Base-by-base conservation (phyloP, 1,140 invertebrate genomes). In the Dryas iulia region DNA sequence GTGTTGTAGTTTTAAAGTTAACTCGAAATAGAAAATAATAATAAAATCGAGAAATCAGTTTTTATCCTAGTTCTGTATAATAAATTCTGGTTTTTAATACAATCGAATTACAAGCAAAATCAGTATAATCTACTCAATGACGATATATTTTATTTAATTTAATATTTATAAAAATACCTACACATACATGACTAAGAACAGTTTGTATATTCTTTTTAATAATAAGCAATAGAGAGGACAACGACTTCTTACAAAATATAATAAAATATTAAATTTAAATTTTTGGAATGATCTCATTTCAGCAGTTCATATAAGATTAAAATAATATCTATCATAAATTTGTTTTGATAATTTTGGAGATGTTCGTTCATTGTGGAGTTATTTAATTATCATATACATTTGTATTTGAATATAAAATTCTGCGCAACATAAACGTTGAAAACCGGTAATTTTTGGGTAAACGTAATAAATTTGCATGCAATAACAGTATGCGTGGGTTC, bases 401-500 rank as follows among this genome's bases (percentile, higher is more conserved):
- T 62, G 28, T 53, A 28, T 53, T 60, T 24, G 59, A n/a, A 47
- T 31, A 11, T 5, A 30, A 31, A 61, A 25, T 26, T 57, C 67
- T 62, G 69, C 72, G 72, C 71, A 68, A 70, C 73, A 76, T 78
- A 84, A 82, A 80, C 69, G 76, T 53, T 66, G 72, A 66, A 75
- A 82, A 82, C 78, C 75, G 77, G 80, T 84, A 82, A 83, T 81
- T 86, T 86, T 89, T 82, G 76, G 78, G 78, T 74, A 80, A 84
- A 84, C 71, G 75, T 78, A 71, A 89, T 87, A 87, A 86, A 89
- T 87, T 83, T 74, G 71, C 68, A 74, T 69, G 78, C 79, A 87
- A 87, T 86, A 86, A 82, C 78, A 80, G 79, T 81, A 76, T 71
- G 79, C 77, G 77, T 79, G 77, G 76, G 78, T 61, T 73, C 75